A percentile compares a stretch with the other conserved stretches of the same genome.
Evolutionary conservation across 2,113 vertebrate genomes (phyloP).

Genomic region (Grus americana): DNA sequence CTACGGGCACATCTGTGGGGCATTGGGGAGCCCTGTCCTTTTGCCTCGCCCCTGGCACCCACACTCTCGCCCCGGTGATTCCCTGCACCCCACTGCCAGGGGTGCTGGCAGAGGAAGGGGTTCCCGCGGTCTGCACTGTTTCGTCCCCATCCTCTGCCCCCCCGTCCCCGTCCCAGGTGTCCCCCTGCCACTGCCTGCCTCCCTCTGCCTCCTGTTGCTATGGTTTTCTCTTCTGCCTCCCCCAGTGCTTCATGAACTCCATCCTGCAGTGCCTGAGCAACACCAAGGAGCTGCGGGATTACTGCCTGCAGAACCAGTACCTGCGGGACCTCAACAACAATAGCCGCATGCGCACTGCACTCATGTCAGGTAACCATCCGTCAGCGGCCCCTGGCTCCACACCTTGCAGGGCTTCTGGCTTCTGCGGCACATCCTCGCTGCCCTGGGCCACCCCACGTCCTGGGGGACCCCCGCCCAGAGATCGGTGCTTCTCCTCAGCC

Average conservation of each 20-base stretch:
- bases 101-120: not conserved
- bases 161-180: not conserved
- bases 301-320: conserved; percentile 89
- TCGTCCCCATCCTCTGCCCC: not conserved
- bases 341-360: conserved; percentile 78
- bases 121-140: not conserved
- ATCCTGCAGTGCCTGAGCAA: conserved; percentile 97
- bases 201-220: conserved; percentile 19
- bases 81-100: fast-evolving
- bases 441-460: not conserved
- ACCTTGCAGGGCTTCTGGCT: not conserved
- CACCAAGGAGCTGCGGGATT: conserved; percentile 91
- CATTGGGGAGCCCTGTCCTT: not conserved
- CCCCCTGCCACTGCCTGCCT: not conserved
- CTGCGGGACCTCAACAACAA: conserved; percentile 84
- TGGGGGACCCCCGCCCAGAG: not conserved
- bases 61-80: fast-evolving
- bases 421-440: not conserved
- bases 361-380: conserved; percentile 84
- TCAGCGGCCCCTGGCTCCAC: fast-evolving
- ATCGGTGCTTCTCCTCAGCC: not conserved
- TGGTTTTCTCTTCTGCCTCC: conserved; percentile 44
- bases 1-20: not conserved
- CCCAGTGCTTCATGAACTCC: conserved; percentile 98
- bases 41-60: fast-evolving